Evolutionary conservation across 1,140 invertebrate species (phyloP).

Genomic region (Eumeta japonica): DNA sequence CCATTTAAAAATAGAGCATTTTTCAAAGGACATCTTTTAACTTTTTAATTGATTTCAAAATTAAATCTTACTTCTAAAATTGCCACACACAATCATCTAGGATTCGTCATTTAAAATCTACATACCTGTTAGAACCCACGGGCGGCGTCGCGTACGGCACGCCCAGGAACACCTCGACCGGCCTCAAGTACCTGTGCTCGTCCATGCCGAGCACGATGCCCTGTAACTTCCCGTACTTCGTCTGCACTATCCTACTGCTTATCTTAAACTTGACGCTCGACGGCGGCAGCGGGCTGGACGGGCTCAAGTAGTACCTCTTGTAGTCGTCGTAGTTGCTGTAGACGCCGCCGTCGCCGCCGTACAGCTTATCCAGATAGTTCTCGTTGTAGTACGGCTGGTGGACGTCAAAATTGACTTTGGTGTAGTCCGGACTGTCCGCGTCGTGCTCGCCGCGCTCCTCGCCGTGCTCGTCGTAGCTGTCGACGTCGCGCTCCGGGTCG

Average conservation of each 20-base stretch:
- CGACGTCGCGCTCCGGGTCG: constrained; percentile 27
- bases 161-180: constrained; percentile 87
- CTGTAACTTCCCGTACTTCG: constrained; percentile 79
- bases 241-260: constrained; percentile 75
- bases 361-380: constrained; percentile 34
- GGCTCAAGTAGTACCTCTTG: constrained; percentile 45
- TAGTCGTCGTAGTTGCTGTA: constrained; percentile 50
- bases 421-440: constrained; percentile 18
- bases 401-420: constrained; percentile 45
- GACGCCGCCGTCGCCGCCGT: constrained; percentile 31
- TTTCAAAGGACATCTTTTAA: no score
- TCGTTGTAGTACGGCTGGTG: constrained; percentile 40
- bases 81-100: no score
- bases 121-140: constrained; percentile 73
- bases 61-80: no score
- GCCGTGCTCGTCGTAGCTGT: constrained; percentile 32
- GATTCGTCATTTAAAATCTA: no score
- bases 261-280: constrained; percentile 56
- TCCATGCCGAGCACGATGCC: constrained; percentile 75
- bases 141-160: constrained; percentile 94
- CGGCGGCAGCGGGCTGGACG: constrained; percentile 36
- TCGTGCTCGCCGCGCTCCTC: constrained; percentile 14
- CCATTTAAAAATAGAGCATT: no score
- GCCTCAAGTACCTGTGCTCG: constrained; percentile 67
- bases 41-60: no score